Percentiles rank a stretch among this genome's conserved stretches.
Evolutionary conservation across 2,113 vertebrate genomes (phyloP).

Genomic region (Cyprinodon tularosa): DNA sequence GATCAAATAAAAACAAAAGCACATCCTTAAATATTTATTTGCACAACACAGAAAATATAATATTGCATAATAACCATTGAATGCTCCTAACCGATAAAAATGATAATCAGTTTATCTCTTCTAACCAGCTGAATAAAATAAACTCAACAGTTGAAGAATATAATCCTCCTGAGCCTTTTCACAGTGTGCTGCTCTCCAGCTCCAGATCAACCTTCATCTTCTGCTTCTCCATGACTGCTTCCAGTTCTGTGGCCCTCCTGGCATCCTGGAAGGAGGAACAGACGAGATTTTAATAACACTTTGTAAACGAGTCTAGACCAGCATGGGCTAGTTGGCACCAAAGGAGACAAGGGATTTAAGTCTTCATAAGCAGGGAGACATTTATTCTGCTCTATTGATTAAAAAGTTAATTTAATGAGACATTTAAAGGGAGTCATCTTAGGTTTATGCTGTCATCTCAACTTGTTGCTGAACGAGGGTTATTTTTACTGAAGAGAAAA

Average conservation of each 20-base stretch:
- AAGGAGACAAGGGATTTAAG: too few relatives aligned
- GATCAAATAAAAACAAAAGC: neutral
- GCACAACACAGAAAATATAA: neutral
- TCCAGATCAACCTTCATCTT: constrained; percentile 88
- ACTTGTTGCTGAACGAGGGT: too few relatives aligned
- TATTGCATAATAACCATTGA: neutral
- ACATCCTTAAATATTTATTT: constrained; percentile 18
- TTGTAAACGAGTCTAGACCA: neutral
- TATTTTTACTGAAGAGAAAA: too few relatives aligned
- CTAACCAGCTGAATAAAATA: constrained; percentile 10
- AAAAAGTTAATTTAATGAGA: too few relatives aligned
- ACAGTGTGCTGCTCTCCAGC: constrained; percentile 77
- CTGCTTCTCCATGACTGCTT: constrained; percentile 89
- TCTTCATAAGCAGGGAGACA: too few relatives aligned
- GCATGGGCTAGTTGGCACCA: neutral
- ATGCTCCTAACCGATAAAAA: neutral
- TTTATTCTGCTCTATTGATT: too few relatives aligned
- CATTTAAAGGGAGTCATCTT: too few relatives aligned
- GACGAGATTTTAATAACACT: too few relatives aligned
- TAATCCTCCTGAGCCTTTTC: neutral
- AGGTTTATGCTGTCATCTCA: too few relatives aligned
- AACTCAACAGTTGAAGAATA: constrained; percentile 14
- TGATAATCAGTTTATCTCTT: neutral
- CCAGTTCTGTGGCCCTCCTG: constrained; percentile 80
- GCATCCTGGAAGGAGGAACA: constrained; percentile 66